Base-by-base conservation (phyloP, 2,888 invertebrate species). In the Amorpha juglandis region DNA sequence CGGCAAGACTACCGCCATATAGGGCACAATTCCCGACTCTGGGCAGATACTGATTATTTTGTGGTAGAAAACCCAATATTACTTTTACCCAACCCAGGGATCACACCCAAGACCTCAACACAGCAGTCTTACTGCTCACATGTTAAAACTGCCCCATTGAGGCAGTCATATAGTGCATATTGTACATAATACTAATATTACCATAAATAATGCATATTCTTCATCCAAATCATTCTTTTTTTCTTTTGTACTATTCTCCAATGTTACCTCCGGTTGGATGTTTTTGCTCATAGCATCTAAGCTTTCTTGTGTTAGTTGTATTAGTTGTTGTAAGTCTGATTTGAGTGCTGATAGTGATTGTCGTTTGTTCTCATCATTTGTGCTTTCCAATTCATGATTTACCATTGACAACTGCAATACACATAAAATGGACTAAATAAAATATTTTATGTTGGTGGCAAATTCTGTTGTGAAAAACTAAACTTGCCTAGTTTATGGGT, bases 191-290 rank as follows among this genome's bases (percentile, higher is more conserved):
- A 16, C 19, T 9, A 47, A 62, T 42, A 42, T 51, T 50, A 95
- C 96, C 95, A 96, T 95, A 80, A 96, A 96, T 71, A 95, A 86
- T 62, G 95, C 95, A 92, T 96, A 96, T 88, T 96, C 96, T 79
- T 89, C 86, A 80, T 92, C 92, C 65, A 91, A 74, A 70, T 84
- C 84, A 69, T 76, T 76, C 64, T 78, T 78, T 58, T 69, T 70
- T 66, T 80, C 78, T 67, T 63, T 62, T 63, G 52, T 64, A 51
- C 53, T 50, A 64, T 68, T 27, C 50, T 62, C 47, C 70, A 68
- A 77, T 21, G n/a, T 78, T 67, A 53, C 35, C 21, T 45, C 21
- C 11, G 38, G 19, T 6, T 38, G 16, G 19, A 77, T 63, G 73
- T 78, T 73, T 64, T 71, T 52, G 69, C 66, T 67, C 35, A 89